Percentiles rank a stretch among this genome's conserved stretches.
These are phyloP conservation scores for Tricholaema leucomelas DNA, from an alignment of 2,113 vertebrate genomes.

Conservation along the genomic window DNA sequence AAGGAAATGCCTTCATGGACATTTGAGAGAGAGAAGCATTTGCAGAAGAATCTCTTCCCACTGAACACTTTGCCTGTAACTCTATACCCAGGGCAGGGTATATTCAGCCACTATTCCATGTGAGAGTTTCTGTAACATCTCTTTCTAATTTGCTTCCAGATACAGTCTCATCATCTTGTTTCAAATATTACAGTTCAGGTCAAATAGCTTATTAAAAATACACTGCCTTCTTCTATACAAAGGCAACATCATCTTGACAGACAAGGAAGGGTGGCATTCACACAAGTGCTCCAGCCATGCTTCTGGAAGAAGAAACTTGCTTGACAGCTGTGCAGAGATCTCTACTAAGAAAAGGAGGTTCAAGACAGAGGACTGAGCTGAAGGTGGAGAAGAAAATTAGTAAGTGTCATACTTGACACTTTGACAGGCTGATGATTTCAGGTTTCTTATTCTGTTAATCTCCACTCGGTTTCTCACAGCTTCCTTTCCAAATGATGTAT, in stretches of 20 bases:
- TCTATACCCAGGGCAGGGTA: neutral
- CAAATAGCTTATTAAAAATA: neutral
- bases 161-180: neutral
- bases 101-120: neutral
- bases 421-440: neutral
- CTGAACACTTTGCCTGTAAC: neutral
- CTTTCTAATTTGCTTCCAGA: neutral
- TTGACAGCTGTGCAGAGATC: neutral
- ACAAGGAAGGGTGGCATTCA: fast-evolving
- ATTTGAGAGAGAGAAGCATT: neutral
- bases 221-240: no score
- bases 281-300: fast-evolving
- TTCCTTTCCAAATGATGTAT: neutral
- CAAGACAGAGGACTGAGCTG: neutral
- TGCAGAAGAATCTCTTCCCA: neutral
- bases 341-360: neutral
- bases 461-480: neutral
- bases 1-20: neutral
- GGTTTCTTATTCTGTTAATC: neutral
- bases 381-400: neutral
- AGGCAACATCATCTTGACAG: fast-evolving
- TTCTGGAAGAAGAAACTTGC: neutral
- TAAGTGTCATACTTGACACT: fast-evolving
- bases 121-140: neutral
- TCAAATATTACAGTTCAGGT: neutral